Evolutionary conservation across 2,113 vertebrate genomes (phyloP).

Genomic region (human (Homo sapiens)): GRCh38 chr7:140512001-140512500

Average conservation of each 20-base stretch:
- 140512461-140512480: neutral
- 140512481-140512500: neutral
- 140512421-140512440: neutral
- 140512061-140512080: neutral
- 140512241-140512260: slow-evolving; percentile 84
- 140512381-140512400: neutral
- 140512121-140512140: neutral
- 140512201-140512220: too few relatives aligned
- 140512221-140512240: slow-evolving; percentile 80
- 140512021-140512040: neutral
- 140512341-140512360: neutral
- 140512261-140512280: slow-evolving; percentile 86
- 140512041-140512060: neutral
- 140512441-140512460: neutral
- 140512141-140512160: neutral
- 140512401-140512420: neutral
- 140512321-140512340: neutral
- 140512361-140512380: neutral
- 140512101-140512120: neutral
- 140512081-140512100: neutral
- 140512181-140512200: too few relatives aligned
- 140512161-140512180: neutral
- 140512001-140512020: neutral
- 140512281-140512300: neutral
- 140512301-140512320: neutral